These are phyloP conservation scores for Chalcis sispes DNA, from an alignment of 2,888 invertebrate genomes.

Conservation along the genomic window DNA sequence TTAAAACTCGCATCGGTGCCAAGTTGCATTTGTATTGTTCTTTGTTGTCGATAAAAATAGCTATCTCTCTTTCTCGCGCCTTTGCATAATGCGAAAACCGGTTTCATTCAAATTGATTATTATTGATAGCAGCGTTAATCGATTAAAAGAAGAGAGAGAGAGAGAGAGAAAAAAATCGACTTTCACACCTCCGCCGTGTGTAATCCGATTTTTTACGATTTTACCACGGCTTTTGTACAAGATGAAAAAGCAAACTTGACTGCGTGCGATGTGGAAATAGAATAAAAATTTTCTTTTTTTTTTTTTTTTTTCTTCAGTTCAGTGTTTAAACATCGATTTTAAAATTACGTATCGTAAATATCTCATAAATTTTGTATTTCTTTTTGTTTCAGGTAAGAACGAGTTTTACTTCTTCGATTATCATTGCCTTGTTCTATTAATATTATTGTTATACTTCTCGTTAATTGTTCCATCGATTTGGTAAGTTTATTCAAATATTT, in stretches of 20 bases:
- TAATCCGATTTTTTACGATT: not conserved
- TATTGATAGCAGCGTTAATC: conserved; percentile 2
- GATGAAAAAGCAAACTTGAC: too few relatives aligned
- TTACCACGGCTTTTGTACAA: too few relatives aligned
- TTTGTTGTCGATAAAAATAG: too few relatives aligned
- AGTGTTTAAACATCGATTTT: not conserved
- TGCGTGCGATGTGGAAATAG: not conserved
- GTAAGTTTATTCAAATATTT: not conserved
- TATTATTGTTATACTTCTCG: not conserved
- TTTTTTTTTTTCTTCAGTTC: too few relatives aligned
- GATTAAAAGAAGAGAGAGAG: too few relatives aligned
- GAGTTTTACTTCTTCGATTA: not conserved
- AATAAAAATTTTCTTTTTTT: not conserved
- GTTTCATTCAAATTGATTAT: conserved; percentile 3
- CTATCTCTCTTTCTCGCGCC: not conserved
- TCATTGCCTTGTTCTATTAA: too few relatives aligned
- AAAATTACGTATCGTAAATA: not conserved
- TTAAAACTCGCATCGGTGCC: too few relatives aligned
- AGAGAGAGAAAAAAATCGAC: conserved; percentile 2
- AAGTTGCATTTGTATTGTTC: too few relatives aligned
- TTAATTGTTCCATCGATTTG: not conserved
- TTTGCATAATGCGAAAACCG: conserved; percentile 26
- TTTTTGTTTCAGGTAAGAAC: conserved; percentile 44
- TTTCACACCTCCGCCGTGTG: not conserved
- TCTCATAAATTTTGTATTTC: conserved; percentile 11